These are phyloP conservation scores for Labrus mixtus DNA, from an alignment of 2,113 vertebrate species.

Conservation along the genomic window DNA sequence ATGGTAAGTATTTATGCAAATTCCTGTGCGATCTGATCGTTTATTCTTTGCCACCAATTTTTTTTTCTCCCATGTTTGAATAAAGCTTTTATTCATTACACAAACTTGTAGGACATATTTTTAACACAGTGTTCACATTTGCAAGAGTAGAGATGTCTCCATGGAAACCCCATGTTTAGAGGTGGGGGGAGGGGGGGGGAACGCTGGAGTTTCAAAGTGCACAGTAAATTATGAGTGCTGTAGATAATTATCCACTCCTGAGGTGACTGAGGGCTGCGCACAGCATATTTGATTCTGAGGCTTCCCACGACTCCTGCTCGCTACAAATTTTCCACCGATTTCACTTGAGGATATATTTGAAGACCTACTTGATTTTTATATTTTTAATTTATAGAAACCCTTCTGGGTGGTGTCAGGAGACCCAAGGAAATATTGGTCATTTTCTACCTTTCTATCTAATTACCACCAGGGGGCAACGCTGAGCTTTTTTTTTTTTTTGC, in stretches of 20 bases:
- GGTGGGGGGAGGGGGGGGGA: slow-evolving; percentile 6
- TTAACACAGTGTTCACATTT: background rate
- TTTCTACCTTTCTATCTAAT: slow-evolving; percentile 17
- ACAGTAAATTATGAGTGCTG: slow-evolving; percentile 24
- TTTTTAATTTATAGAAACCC: slow-evolving; percentile 13
- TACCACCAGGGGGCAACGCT: slow-evolving; percentile 78
- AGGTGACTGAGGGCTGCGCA: slow-evolving; percentile 19
- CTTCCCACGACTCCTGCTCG: slow-evolving; percentile 14
- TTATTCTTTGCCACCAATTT: slow-evolving; percentile 54
- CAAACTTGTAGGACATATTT: slow-evolving; percentile 3
- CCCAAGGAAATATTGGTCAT: slow-evolving; percentile 27
- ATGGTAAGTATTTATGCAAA: slow-evolving; percentile 83
- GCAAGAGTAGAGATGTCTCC: slow-evolving; percentile 9
- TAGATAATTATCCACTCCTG: slow-evolving; percentile 38
- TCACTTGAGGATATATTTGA: slow-evolving; percentile 26
- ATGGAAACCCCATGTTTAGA: slow-evolving; percentile 9
- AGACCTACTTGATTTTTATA: slow-evolving; percentile 3
- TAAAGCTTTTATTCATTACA: slow-evolving; percentile 77
- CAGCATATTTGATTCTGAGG: background rate
- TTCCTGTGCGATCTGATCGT: slow-evolving; percentile 69
- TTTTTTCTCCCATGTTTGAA: slow-evolving; percentile 73
- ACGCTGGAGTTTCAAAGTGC: slow-evolving; percentile 15
- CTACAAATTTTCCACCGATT: slow-evolving; percentile 28
- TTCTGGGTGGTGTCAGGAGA: slow-evolving; percentile 33
- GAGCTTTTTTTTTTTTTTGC: slow-evolving; percentile 52